phyloP scores from a whole-genome alignment of 1,140 invertebrate species.

The Diploscapter pachys region DNA sequence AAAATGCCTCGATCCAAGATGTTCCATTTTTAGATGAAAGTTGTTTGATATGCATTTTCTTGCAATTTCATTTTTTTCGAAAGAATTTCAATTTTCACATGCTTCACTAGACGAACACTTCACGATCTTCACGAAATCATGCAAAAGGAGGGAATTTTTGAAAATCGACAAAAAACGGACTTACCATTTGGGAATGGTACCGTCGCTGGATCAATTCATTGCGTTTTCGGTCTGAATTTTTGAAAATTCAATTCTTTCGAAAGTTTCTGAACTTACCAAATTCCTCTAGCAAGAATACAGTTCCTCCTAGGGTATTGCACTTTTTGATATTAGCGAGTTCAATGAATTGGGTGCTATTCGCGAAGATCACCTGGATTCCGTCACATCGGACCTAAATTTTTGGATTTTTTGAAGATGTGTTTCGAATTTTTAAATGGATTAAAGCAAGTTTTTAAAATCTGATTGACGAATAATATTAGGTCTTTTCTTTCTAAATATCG shows the following conservation, averaged over 20 bases:
- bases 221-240: constrained; percentile 88
- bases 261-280: constrained; percentile 75
- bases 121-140: constrained; percentile 24
- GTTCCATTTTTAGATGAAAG: no score
- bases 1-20: no score
- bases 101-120: constrained; percentile 19
- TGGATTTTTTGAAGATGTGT: no score
- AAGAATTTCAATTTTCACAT: constrained; percentile 18
- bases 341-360: constrained; percentile 99
- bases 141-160: constrained; percentile 20
- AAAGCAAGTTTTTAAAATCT: no score
- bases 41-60: no score
- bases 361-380: constrained; percentile 70
- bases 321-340: constrained; percentile 97
- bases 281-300: constrained; percentile 98
- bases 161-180: constrained; percentile 58
- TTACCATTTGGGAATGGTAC: constrained; percentile 97
- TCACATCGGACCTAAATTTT: constrained; percentile 22
- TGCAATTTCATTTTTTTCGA: no score
- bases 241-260: constrained; percentile 7
- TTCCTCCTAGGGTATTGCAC: constrained; percentile 97
- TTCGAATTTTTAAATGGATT: no score
- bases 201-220: constrained; percentile 89
- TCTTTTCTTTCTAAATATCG: no score
- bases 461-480: no score